A percentile compares a stretch with the other conserved stretches of the same genome.
phyloP scores from a whole-genome alignment of 2,888 invertebrate species.

The Oscheius myriophilus region DNA sequence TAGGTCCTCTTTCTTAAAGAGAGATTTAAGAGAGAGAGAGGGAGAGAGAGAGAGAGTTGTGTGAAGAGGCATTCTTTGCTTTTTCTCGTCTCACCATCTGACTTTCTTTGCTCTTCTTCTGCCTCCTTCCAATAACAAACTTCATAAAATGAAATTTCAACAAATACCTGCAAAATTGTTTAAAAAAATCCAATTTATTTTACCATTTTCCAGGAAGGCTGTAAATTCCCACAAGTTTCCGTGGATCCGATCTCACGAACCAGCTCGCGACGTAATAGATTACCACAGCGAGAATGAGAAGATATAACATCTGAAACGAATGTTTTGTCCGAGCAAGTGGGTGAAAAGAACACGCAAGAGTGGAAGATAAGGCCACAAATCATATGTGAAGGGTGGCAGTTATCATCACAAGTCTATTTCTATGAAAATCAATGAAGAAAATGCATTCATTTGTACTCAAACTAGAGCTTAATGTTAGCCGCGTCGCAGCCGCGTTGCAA shows the following conservation, averaged over 20 bases:
- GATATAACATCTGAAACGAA: constrained; percentile 1
- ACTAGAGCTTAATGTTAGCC: too few relatives aligned
- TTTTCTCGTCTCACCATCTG: constrained; percentile 18
- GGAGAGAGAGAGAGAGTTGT: too few relatives aligned
- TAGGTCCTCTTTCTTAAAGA: constrained; percentile 45
- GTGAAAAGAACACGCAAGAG: too few relatives aligned
- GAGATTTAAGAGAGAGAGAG: too few relatives aligned
- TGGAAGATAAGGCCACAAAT: too few relatives aligned
- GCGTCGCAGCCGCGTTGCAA: too few relatives aligned
- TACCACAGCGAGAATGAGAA: background rate
- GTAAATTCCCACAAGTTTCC: constrained; percentile 43
- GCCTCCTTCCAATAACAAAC: constrained; percentile 51
- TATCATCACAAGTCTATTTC: too few relatives aligned
- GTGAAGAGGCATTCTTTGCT: too few relatives aligned
- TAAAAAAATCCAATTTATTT: background rate
- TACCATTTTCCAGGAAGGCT: constrained; percentile 54
- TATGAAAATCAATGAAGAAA: too few relatives aligned
- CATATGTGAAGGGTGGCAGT: too few relatives aligned
- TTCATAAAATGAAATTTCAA: constrained; percentile 59
- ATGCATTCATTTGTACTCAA: too few relatives aligned
- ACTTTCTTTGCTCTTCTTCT: constrained; percentile 35
- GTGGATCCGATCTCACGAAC: constrained; percentile 36
- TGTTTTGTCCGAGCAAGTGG: too few relatives aligned
- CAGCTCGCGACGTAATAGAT: constrained; percentile 17
- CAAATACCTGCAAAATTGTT: constrained; percentile 40